A percentile compares a stretch with the other conserved stretches of the same genome.
Evolutionary conservation across 2,113 vertebrate species (phyloP).

Genomic region (Mus spicilegus): DNA sequence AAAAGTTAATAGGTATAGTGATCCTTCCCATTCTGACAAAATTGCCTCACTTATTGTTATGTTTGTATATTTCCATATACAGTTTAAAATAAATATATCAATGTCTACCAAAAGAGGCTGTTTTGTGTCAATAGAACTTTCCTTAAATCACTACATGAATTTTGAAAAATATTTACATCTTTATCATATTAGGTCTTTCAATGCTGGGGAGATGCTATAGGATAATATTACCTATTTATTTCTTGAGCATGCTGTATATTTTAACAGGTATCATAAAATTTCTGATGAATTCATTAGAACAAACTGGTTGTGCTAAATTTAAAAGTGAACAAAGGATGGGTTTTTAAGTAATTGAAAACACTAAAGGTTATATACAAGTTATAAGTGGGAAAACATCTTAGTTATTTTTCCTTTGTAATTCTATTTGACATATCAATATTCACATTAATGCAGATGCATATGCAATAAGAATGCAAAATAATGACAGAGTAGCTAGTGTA

Average conservation of each 20-base stretch:
- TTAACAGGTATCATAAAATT: constrained; percentile 47
- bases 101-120: not conserved
- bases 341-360: constrained; percentile 47
- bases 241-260: not conserved
- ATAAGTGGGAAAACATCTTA: not conserved
- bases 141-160: not conserved
- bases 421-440: constrained; percentile 40
- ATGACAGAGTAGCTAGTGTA: not conserved
- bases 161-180: not conserved
- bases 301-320: constrained; percentile 29
- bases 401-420: constrained; percentile 30
- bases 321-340: constrained; percentile 9
- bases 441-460: constrained; percentile 9
- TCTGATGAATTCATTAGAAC: constrained; percentile 60
- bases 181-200: not conserved
- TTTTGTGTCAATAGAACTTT: not conserved
- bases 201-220: not conserved
- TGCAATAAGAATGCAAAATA: not conserved
- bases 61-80: not conserved
- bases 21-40: not conserved
- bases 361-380: not conserved
- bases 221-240: constrained; percentile 13
- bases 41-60: not conserved
- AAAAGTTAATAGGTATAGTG: not conserved
- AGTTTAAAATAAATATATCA: not conserved